Percentiles rank a stretch among this genome's conserved stretches.
phyloP scores from a whole-genome alignment of 1,140 invertebrate genomes.

The Lucilia cuprina region DNA sequence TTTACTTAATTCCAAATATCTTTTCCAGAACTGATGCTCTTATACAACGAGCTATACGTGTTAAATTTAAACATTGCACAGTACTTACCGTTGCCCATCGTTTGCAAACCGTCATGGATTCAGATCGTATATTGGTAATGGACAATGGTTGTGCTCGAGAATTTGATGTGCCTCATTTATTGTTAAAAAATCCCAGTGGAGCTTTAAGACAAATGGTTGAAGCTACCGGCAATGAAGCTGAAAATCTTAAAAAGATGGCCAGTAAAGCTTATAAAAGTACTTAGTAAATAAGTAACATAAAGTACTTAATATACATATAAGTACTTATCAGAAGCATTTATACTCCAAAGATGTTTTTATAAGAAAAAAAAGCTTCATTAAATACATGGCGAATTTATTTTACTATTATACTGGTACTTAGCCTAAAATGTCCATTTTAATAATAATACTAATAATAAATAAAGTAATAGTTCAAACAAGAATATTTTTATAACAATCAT shows the following conservation, averaged over 20 bases:
- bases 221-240: constrained; percentile 51
- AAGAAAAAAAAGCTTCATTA: background rate
- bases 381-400: background rate
- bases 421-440: background rate
- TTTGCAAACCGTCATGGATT: constrained; percentile 84
- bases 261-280: constrained; percentile 43
- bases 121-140: constrained; percentile 71
- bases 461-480: background rate
- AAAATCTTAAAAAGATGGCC: constrained; percentile 54
- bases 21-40: constrained; percentile 66
- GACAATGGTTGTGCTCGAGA: constrained; percentile 69
- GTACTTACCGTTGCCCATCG: constrained; percentile 80
- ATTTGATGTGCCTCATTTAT: constrained; percentile 70
- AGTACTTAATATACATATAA: background rate
- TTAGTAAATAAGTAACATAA: background rate
- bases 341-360: background rate
- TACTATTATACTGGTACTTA: background rate
- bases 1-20: background rate
- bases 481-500: constrained; percentile 13
- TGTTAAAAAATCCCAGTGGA: constrained; percentile 65
- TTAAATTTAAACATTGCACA: constrained; percentile 69
- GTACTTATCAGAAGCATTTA: background rate
- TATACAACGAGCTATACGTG: constrained; percentile 66
- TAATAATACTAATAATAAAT: background rate
- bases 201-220: constrained; percentile 54